Percentiles rank a stretch among this genome's conserved stretches.
phyloP scores from a whole-genome alignment of 2,888 invertebrate genomes.

The Watsonalla cultraria region DNA sequence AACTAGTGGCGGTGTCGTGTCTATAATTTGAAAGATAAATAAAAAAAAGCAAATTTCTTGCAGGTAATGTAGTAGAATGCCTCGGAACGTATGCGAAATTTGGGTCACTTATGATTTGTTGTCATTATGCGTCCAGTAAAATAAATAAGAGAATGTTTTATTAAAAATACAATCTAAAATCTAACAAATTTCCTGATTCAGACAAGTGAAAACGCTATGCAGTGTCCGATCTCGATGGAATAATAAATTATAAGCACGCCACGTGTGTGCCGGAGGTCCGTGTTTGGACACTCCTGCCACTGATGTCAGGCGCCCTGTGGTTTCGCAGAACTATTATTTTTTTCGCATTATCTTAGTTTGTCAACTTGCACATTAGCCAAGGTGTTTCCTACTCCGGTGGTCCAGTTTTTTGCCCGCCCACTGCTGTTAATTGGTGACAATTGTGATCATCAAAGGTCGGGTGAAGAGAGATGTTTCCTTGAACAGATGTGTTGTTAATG shows the following conservation, averaged over 20 bases:
- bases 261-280: constrained; percentile 53
- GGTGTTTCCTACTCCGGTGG: constrained; percentile 68
- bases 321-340: constrained; percentile 48
- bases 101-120: too few relatives aligned
- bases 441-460: constrained; percentile 63
- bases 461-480: constrained; percentile 71
- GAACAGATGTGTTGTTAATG: constrained; percentile 55
- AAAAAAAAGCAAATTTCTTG: too few relatives aligned
- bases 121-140: too few relatives aligned
- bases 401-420: constrained; percentile 52
- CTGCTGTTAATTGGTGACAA: constrained; percentile 74
- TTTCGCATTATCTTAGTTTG: constrained; percentile 58
- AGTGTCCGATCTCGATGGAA: too few relatives aligned
- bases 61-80: too few relatives aligned
- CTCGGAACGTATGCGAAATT: too few relatives aligned
- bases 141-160: too few relatives aligned
- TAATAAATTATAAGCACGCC: constrained; percentile 12
- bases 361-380: constrained; percentile 75
- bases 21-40: too few relatives aligned
- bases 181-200: too few relatives aligned
- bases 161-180: too few relatives aligned
- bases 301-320: constrained; percentile 60
- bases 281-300: constrained; percentile 65
- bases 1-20: too few relatives aligned
- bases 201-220: too few relatives aligned